phyloP scores from a whole-genome alignment of 2,113 vertebrate genomes.

The Dunckerocampus dactyliophorus region DNA sequence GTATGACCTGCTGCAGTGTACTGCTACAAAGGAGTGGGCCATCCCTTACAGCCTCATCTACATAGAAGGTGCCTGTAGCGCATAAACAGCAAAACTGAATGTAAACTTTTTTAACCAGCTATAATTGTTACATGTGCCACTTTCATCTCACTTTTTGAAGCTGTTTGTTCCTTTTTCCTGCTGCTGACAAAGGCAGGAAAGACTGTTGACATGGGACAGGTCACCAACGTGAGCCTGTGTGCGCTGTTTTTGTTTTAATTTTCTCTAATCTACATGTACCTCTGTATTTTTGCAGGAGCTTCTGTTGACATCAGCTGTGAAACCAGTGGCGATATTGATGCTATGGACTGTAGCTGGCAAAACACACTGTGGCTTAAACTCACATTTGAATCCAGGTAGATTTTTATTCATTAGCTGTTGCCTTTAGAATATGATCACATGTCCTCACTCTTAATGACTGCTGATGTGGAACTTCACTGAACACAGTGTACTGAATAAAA shows the following conservation, averaged over 20 bases:
- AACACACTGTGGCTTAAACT: slow-evolving; percentile 60
- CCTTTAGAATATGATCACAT: not conserved
- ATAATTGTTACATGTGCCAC: not conserved
- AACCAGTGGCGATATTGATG: slow-evolving; percentile 78
- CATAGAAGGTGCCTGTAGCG: slow-evolving; percentile 49
- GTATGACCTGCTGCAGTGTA: slow-evolving; percentile 83
- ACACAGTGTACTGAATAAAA: not conserved
- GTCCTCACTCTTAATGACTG: slow-evolving; percentile 4
- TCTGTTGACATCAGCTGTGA: slow-evolving; percentile 79
- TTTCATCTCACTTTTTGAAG: not conserved
- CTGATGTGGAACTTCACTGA: not conserved
- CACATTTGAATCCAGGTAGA: slow-evolving; percentile 66
- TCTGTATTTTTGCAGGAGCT: slow-evolving; percentile 48
- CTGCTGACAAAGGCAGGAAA: slow-evolving; percentile 40
- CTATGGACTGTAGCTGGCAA: slow-evolving; percentile 88
- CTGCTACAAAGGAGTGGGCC: slow-evolving; percentile 61
- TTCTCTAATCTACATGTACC: not conserved
- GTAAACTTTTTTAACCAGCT: not conserved
- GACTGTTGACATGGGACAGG: not conserved
- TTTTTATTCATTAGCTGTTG: not conserved
- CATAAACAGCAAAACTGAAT: not conserved
- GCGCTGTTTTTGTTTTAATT: slow-evolving; percentile 2
- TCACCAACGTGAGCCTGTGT: slow-evolving; percentile 13
- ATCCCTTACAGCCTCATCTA: slow-evolving; percentile 76
- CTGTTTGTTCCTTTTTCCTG: not conserved